These are phyloP conservation scores for Muscicapa striata DNA, from an alignment of 2,797 vertebrate genomes.

Conservation along the genomic window DNA sequence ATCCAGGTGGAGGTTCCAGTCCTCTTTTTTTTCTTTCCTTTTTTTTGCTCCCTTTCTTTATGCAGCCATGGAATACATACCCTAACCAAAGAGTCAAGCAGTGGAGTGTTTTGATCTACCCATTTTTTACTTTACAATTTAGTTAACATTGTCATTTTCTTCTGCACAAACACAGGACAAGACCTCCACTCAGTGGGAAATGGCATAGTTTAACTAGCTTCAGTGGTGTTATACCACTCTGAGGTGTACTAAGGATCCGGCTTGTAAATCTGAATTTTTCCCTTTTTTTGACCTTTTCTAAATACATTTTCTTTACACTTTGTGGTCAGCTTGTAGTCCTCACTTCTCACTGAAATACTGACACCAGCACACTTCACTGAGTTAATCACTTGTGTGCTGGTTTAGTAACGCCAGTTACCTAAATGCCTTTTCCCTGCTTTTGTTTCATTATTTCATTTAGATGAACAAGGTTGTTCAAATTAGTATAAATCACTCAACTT, in stretches of 20 bases:
- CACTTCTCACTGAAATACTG: not conserved
- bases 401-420: not conserved
- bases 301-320: not conserved
- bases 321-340: not conserved
- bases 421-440: not conserved
- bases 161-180: not conserved
- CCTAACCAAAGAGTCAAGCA: not conserved
- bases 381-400: not conserved
- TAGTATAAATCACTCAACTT: conserved; percentile 40
- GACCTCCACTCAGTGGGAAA: not conserved
- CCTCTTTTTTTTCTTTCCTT: not conserved
- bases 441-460: conserved; percentile 18
- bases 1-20: conserved; percentile 91
- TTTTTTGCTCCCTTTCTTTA: not conserved
- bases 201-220: not conserved
- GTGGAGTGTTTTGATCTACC: not conserved
- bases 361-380: not conserved
- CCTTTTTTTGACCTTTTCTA: not conserved
- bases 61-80: conserved; percentile 48
- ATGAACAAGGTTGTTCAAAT: conserved; percentile 18
- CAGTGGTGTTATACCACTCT: not conserved
- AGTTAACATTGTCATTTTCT: not conserved
- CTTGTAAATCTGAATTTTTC: not conserved
- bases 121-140: not conserved
- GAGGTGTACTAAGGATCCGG: not conserved